A percentile compares a stretch with the other conserved stretches of the same genome.
Evolutionary conservation across 2,888 invertebrate genomes (phyloP).

Genomic region (Amphipyra berbera): DNA sequence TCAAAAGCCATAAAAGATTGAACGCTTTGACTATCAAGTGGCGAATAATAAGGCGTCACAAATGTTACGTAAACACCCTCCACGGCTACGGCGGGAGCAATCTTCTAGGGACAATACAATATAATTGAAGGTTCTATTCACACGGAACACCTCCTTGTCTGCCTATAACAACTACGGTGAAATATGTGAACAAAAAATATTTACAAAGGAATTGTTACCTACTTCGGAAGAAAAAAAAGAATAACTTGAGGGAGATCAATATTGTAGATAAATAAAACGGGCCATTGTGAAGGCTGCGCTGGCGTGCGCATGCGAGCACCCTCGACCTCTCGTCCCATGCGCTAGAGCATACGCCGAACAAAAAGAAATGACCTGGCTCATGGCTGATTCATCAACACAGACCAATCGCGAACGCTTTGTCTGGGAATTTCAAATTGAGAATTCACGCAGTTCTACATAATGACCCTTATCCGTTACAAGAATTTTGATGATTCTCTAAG

Average conservation of each 20-base stretch:
- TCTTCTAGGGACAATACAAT: constrained; percentile 69
- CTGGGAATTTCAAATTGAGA: constrained; percentile 57
- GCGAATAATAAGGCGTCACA: constrained; percentile 59
- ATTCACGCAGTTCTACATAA: constrained; percentile 40
- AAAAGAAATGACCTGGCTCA: constrained; percentile 47
- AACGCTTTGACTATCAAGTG: constrained; percentile 51
- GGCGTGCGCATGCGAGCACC: constrained; percentile 58
- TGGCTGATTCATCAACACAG: constrained; percentile 56
- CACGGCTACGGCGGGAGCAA: constrained; percentile 53
- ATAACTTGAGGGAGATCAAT: constrained; percentile 80
- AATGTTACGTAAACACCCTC: constrained; percentile 68
- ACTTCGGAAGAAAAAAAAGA: constrained; percentile 75
- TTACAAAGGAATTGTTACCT: constrained; percentile 81
- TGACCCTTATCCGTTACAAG: constrained; percentile 40
- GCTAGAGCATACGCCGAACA: constrained; percentile 46
- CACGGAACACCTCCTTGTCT: constrained; percentile 75
- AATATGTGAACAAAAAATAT: constrained; percentile 84
- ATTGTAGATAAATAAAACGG: constrained; percentile 82
- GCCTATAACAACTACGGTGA: constrained; percentile 75
- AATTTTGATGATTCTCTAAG: constrained; percentile 26
- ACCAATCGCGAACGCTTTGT: constrained; percentile 43
- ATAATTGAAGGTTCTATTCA: constrained; percentile 80
- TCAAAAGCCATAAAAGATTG: constrained; percentile 22
- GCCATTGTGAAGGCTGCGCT: constrained; percentile 76
- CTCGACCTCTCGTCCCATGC: constrained; percentile 42